Conservation (phyloP, 2,113 vertebrate species). For the Choloepus hoffmanni region DNA sequence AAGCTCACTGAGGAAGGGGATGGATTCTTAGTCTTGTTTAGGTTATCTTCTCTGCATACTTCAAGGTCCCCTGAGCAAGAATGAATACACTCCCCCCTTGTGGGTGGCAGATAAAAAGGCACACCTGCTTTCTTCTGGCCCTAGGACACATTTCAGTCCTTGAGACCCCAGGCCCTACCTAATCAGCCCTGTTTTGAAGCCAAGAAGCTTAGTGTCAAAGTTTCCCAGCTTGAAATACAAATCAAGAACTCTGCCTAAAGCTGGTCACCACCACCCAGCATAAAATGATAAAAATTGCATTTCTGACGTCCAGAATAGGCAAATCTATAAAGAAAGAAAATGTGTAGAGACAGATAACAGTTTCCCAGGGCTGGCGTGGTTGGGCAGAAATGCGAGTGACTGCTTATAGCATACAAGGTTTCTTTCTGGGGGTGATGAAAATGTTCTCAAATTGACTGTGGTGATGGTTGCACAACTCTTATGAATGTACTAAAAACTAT, state of each 20-base stretch:
- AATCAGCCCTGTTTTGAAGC: not conserved
- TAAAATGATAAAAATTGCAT: not conserved
- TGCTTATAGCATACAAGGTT: not conserved
- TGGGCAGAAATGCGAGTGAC: not conserved
- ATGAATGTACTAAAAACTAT: not conserved
- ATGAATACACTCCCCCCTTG: not conserved
- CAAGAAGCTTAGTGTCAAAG: not conserved
- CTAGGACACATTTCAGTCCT: not conserved
- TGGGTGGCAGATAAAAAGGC: not conserved
- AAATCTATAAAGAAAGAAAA: constrained; percentile 17
- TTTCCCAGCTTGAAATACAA: constrained; percentile 23
- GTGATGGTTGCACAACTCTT: not conserved
- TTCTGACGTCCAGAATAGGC: constrained; percentile 1
- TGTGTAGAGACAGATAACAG: not conserved
- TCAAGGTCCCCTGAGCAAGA: not conserved
- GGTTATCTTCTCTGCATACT: not conserved
- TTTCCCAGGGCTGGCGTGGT: not conserved
- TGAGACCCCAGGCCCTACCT: not conserved
- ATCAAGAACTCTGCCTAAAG: constrained; percentile 33
- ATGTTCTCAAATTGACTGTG: not conserved
- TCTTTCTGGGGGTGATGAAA: constrained; percentile 12
- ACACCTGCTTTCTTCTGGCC: not conserved
- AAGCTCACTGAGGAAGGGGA: not conserved
- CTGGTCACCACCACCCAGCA: not conserved
- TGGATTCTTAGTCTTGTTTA: constrained; percentile 26